A percentile compares a stretch with the other conserved stretches of the same genome.
These are phyloP conservation scores for Halichondria panicea DNA, from an alignment of 37 sponge, comb jelly and placozoan species.

Conservation along the genomic window DNA sequence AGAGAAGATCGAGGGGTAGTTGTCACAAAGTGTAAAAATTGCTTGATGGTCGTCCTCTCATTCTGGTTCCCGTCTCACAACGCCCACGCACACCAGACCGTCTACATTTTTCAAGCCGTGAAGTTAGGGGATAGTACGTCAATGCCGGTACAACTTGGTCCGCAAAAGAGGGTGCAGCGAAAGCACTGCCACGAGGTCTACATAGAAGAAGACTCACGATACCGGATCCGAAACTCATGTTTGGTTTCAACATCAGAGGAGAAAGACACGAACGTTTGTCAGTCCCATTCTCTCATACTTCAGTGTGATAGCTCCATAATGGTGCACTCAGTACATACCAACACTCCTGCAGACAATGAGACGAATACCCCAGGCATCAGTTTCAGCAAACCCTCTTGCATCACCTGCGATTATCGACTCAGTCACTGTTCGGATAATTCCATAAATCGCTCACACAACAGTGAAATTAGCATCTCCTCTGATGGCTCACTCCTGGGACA, in stretches of 20 bases:
- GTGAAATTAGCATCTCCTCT: constrained; percentile 12
- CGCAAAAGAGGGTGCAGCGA: background rate
- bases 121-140: background rate
- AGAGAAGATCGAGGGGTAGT: background rate
- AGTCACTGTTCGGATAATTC: no score
- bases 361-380: background rate
- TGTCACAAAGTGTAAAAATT: background rate
- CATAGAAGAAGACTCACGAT: constrained; percentile 4
- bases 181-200: background rate
- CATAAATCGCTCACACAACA: background rate
- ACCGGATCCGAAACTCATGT: constrained; percentile 1
- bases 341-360: background rate
- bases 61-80: background rate
- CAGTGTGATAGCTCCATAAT: constrained; percentile 13
- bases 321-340: background rate
- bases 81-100: background rate
- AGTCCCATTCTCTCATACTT: background rate
- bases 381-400: background rate
- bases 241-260: background rate
- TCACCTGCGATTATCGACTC: constrained; percentile 11
- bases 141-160: background rate
- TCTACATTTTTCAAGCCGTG: constrained; percentile 2
- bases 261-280: background rate
- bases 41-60: background rate
- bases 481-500: constrained; percentile 1